A percentile compares a stretch with the other conserved stretches of the same genome.
Conservation (phyloP, 2,797 vertebrate species). For the Jordanella pulchra region DNA sequence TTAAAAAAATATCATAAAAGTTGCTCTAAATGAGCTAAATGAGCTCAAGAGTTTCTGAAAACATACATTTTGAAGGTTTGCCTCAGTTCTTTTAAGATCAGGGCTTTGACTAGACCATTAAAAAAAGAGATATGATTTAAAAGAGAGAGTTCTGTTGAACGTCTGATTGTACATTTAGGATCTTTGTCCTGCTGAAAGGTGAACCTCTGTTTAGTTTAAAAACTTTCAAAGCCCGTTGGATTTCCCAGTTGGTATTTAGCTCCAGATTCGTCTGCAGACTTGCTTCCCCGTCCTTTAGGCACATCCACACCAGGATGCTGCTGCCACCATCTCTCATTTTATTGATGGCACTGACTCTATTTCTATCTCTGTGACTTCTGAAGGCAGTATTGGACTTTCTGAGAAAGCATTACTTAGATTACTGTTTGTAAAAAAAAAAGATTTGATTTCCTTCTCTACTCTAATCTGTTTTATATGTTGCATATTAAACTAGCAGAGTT, state of each 20-base stretch:
- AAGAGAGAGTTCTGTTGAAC: too few relatives aligned
- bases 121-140: too few relatives aligned
- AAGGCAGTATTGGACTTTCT: neutral
- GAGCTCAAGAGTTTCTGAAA: neutral
- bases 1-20: neutral
- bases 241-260: neutral
- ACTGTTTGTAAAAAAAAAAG: neutral
- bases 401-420: too few relatives aligned
- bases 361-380: neutral
- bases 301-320: neutral
- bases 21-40: neutral
- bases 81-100: neutral
- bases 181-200: neutral
- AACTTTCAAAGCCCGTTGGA: neutral
- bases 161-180: too few relatives aligned
- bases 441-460: neutral
- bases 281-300: neutral
- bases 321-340: neutral
- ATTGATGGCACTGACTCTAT: neutral
- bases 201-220: neutral
- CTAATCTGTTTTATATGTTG: neutral
- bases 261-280: neutral
- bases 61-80: neutral
- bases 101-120: neutral
- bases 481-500: slow-evolving; percentile 4